phyloP scores from a whole-genome alignment of 2,797 vertebrate species.

The Hybognathus amarus region DNA sequence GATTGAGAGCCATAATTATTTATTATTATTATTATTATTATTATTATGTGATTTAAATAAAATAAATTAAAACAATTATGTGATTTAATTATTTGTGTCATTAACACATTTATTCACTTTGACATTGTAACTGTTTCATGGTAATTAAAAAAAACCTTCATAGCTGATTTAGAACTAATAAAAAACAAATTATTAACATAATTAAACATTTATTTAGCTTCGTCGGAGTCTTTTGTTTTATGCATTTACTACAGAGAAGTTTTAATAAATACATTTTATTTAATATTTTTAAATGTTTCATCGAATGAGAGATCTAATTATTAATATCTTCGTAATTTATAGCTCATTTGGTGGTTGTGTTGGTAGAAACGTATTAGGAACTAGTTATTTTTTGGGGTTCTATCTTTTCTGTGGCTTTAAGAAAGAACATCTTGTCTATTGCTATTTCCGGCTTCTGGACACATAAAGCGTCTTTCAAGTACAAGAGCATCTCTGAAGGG shows the following conservation, averaged over 20 bases:
- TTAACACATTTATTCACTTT: background rate
- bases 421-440: background rate
- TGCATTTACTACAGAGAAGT: background rate
- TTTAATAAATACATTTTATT: background rate
- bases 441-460: background rate
- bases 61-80: too few relatives aligned
- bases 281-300: background rate
- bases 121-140: background rate
- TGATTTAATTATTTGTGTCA: background rate
- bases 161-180: background rate
- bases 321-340: background rate
- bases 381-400: background rate
- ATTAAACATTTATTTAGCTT: background rate
- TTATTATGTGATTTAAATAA: background rate
- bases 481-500: slow-evolving; percentile 3
- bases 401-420: background rate
- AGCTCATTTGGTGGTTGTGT: background rate
- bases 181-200: background rate
- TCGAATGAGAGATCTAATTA: background rate
- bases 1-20: background rate
- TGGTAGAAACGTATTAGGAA: background rate
- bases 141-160: too few relatives aligned
- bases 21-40: background rate
- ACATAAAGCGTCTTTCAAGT: background rate
- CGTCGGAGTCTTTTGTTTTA: background rate